Conservation (phyloP, 2,888 invertebrate species). For the Horisme vitalbata region DNA sequence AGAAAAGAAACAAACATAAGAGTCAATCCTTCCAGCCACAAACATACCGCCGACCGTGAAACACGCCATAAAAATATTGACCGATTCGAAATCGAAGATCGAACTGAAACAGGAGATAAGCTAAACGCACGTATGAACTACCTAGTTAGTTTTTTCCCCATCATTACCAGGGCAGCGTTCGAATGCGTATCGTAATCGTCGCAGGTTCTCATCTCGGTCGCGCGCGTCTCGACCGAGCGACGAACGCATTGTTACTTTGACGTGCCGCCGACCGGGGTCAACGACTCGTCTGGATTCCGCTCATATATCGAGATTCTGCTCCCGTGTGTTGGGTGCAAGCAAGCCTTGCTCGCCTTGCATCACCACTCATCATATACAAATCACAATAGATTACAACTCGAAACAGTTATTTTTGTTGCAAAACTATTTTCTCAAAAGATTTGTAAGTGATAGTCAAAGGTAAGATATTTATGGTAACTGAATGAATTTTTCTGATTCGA, state of each 20-base stretch:
- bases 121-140: slow-evolving; percentile 13
- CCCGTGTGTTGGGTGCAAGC: slow-evolving; percentile 28
- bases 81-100: slow-evolving; percentile 39
- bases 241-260: slow-evolving; percentile 77
- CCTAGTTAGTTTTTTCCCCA: slow-evolving; percentile 26
- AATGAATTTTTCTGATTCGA: no score
- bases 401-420: neutral
- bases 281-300: slow-evolving; percentile 79
- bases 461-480: no score
- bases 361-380: slow-evolving; percentile 10
- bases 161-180: slow-evolving; percentile 29
- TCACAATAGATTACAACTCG: neutral
- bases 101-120: slow-evolving; percentile 26
- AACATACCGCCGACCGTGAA: slow-evolving; percentile 40
- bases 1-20: slow-evolving; percentile 18
- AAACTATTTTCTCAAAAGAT: neutral
- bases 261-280: slow-evolving; percentile 76
- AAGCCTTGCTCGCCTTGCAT: slow-evolving; percentile 27
- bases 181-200: slow-evolving; percentile 41
- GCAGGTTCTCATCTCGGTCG: slow-evolving; percentile 42
- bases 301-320: slow-evolving; percentile 63
- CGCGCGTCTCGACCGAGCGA: slow-evolving; percentile 49
- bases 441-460: no score
- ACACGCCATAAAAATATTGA: slow-evolving; percentile 40
- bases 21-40: slow-evolving; percentile 14